Base-by-base conservation (phyloP, 92 coral and sea anemone genomes). In the Epizoanthus scotinus region DNA sequence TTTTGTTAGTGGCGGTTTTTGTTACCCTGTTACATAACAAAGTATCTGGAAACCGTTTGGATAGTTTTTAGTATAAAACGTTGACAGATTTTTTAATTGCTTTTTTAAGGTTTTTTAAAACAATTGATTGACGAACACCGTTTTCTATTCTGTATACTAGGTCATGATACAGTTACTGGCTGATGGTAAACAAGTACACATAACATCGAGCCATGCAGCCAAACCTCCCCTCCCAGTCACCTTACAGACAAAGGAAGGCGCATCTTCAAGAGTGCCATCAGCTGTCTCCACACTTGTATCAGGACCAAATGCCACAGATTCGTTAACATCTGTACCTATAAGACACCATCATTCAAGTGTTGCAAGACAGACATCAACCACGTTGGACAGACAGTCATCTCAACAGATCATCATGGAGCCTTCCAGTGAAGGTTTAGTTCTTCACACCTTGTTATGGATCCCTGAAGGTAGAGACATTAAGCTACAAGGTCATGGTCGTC, bases 401-500 rank as follows among this genome's bases (percentile, higher is more conserved):
- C 55, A 58, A 14, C 57, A 75, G 56, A 29, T 21, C 22, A 55
- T 26, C 27, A 8, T 28, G 77, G 88, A 77, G 24, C 53, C 26
- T 71, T 68, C 54, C 22, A 71, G 78, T 42, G 92, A 87, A 29
- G 56, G 81, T 9, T 52, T 87, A 54, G 87, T 97, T 25, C 73
- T 96, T 58, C 88, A 84, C 82, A 89, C 92, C 13, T 84, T 96
- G 86, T 90, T 96, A 64, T 96, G 99, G 99, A 87, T 96, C 82
- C 91, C 93, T 21, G 99, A 96, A 55, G 99, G 99, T 1, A 89
- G 84, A 83, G 87, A 62, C 57, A 83, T 96, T n/a, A 63, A 78
- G 25, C 34, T 59, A 17, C 82, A 67, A 24, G 85, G 81, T 17
- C 94, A 79, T 70, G 66, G 58, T 81, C 36, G 61, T 77, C 79